These are phyloP conservation scores for Leptopilina clavipes DNA, from an alignment of 1,140 invertebrate species.

Conservation along the genomic window DNA sequence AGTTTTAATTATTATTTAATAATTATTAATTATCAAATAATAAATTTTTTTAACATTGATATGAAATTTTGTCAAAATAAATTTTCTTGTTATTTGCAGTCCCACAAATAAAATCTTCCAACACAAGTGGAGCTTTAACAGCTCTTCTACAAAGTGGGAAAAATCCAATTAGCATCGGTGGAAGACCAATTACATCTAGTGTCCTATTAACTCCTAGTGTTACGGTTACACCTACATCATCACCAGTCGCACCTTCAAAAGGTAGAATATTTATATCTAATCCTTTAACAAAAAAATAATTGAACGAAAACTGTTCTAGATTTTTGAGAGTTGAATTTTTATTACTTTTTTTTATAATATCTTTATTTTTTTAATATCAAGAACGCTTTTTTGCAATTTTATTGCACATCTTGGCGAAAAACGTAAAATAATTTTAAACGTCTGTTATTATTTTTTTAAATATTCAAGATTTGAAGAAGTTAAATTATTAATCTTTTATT, in stretches of 20 bases:
- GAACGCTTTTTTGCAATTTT: neutral
- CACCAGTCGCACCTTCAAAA: slow-evolving; percentile 57
- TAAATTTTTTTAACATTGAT: too few species aligned
- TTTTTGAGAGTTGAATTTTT: slow-evolving; percentile 2
- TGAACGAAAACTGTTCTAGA: neutral
- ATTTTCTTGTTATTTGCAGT: slow-evolving; percentile 39
- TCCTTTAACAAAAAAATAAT: slow-evolving; percentile 38
- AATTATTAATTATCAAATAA: too few species aligned
- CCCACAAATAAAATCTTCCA: slow-evolving; percentile 48
- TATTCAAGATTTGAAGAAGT: neutral
- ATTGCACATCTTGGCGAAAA: neutral
- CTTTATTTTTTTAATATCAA: neutral
- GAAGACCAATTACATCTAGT: slow-evolving; percentile 55
- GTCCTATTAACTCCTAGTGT: slow-evolving; percentile 57
- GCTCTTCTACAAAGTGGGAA: slow-evolving; percentile 61
- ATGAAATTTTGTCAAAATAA: too few species aligned
- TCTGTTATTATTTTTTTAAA: neutral
- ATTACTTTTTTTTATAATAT: neutral
- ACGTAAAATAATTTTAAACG: neutral
- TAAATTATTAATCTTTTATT: neutral
- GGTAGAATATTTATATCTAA: slow-evolving; percentile 69
- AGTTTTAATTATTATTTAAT: too few species aligned
- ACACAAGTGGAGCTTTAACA: slow-evolving; percentile 51
- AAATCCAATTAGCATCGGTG: slow-evolving; percentile 50
- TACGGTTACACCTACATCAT: slow-evolving; percentile 47